Percentiles rank a stretch among this genome's conserved stretches.
Evolutionary conservation across 2,797 vertebrate genomes (phyloP).

Genomic region (Aldrovandia affinis): DNA sequence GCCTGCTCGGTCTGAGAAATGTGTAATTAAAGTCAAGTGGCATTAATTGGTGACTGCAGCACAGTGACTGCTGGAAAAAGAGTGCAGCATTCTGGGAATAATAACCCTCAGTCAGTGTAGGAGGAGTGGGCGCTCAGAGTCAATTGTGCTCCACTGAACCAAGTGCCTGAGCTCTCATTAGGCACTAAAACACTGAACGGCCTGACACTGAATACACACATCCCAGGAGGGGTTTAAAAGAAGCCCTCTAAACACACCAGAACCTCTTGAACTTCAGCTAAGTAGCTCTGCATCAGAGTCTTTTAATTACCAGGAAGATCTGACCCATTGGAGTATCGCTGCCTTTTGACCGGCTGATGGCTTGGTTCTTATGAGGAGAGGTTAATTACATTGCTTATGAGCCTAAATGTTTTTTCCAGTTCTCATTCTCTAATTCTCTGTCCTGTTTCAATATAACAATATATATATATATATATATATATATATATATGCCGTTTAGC

Average conservation of each 20-base stretch:
- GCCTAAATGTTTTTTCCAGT: not conserved
- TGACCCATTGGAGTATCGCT: not conserved
- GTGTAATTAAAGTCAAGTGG: constrained; percentile 39
- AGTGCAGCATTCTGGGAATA: constrained; percentile 32
- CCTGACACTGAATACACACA: not conserved
- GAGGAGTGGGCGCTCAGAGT: not conserved
- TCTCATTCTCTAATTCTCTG: not conserved
- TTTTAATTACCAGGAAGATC: constrained; percentile 57
- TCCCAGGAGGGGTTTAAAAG: constrained; percentile 37
- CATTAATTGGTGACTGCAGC: constrained; percentile 47
- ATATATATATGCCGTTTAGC: too few relatives aligned
- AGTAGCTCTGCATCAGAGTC: constrained; percentile 31
- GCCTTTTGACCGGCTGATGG: not conserved
- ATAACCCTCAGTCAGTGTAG: constrained; percentile 13
- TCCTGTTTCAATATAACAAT: not conserved
- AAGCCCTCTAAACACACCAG: constrained; percentile 46
- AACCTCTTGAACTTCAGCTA: constrained; percentile 37
- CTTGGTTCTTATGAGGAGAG: not conserved
- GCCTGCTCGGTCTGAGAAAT: constrained; percentile 17
- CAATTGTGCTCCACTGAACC: not conserved
- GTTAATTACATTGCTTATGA: constrained; percentile 27
- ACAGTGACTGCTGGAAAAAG: constrained; percentile 17
- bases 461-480: too few relatives aligned
- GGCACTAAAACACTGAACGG: constrained; percentile 41
- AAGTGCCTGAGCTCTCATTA: constrained; percentile 41